These are phyloP conservation scores for Euwallacea fornicatus DNA, from an alignment of 1,140 invertebrate species.

Conservation along the genomic window DNA sequence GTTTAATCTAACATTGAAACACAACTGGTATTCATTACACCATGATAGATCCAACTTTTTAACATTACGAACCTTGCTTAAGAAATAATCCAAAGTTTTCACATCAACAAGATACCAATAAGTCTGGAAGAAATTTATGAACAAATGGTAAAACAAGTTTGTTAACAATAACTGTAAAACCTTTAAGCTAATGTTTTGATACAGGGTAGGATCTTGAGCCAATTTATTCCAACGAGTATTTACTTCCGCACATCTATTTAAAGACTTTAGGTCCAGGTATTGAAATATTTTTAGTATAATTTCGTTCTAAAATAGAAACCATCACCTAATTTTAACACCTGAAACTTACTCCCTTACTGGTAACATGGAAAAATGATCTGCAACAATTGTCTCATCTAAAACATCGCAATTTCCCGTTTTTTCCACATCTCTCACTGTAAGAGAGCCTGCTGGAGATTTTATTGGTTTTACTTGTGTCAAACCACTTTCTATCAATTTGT, in stretches of 20 bases:
- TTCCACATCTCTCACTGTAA: constrained; percentile 18
- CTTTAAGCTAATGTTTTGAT: constrained; percentile 77
- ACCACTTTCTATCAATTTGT: constrained; percentile 39
- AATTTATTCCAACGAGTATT: constrained; percentile 74
- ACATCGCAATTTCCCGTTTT: constrained; percentile 11
- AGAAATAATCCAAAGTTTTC: constrained; percentile 56
- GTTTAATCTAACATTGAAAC: constrained; percentile 23
- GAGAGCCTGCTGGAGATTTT: background rate
- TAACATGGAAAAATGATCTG: constrained; percentile 52
- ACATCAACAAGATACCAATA: constrained; percentile 59
- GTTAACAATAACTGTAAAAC: constrained; percentile 45
- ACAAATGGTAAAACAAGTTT: background rate
- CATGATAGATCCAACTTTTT: constrained; percentile 83
- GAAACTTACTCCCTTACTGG: constrained; percentile 44
- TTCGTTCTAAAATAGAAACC: constrained; percentile 53
- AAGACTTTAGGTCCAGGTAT: constrained; percentile 76
- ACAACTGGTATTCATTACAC: constrained; percentile 70
- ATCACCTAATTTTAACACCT: background rate
- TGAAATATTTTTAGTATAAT: constrained; percentile 71
- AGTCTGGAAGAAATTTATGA: constrained; percentile 54
- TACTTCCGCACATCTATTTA: constrained; percentile 74
- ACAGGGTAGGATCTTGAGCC: constrained; percentile 74
- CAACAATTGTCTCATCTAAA: background rate
- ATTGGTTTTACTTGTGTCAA: constrained; percentile 23
- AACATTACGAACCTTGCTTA: constrained; percentile 66